A percentile compares a stretch with the other conserved stretches of the same genome.
phyloP scores from a whole-genome alignment of 1,140 invertebrate genomes.

The Hylaeus anthracinus region DNA sequence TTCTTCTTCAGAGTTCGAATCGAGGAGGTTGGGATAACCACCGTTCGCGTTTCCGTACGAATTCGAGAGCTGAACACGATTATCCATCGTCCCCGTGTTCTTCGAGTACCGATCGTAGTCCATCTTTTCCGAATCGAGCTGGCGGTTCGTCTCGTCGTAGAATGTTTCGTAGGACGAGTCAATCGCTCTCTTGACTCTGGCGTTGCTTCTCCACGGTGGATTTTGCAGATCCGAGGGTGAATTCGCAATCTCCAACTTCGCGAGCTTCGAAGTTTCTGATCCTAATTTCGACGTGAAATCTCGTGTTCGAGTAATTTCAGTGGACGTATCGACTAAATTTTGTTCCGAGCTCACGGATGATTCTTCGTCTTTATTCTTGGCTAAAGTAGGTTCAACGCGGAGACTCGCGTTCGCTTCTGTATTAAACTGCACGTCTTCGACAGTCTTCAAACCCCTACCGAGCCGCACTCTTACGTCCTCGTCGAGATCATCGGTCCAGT shows the following conservation, averaged over 20 bases:
- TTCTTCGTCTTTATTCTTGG: no score
- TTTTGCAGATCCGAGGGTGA: not conserved
- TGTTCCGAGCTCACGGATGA: not conserved
- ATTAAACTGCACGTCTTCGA: constrained; percentile 7
- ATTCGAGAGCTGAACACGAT: not conserved
- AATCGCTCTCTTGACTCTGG: constrained; percentile 19
- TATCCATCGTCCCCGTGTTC: not conserved
- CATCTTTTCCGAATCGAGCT: constrained; percentile 4
- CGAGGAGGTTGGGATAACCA: not conserved
- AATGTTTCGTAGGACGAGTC: constrained; percentile 11
- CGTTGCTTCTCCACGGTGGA: no score
- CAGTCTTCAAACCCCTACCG: constrained; percentile 59
- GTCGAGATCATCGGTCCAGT: constrained; percentile 62
- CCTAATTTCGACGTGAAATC: no score
- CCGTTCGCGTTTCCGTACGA: constrained; percentile 7
- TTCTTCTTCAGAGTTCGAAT: not conserved
- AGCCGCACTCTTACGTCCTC: constrained; percentile 59
- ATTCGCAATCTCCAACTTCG: no score
- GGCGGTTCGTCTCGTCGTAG: constrained; percentile 26
- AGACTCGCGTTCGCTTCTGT: not conserved
- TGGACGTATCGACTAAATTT: no score
- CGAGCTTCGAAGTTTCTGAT: no score
- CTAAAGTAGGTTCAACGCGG: no score
- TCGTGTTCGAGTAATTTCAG: no score
- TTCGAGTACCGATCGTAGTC: not conserved